Evolutionary conservation across 1,140 invertebrate species (phyloP).

Genomic region (Panonychus citri): DNA sequence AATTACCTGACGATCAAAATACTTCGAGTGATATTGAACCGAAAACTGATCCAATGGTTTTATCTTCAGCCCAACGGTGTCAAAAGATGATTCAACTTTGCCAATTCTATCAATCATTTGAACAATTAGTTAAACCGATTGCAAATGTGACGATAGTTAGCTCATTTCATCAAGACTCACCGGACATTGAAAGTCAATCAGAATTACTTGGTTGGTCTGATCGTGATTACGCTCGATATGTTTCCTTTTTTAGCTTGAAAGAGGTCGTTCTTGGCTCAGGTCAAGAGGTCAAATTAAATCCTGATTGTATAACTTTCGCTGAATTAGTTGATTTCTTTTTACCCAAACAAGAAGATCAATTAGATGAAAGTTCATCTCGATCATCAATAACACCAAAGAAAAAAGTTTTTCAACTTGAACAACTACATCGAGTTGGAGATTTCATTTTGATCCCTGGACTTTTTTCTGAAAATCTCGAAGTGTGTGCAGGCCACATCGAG

Average conservation of each 20-base stretch:
- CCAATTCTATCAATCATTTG: not conserved
- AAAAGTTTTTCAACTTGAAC: not conserved
- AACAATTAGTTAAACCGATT: not conserved
- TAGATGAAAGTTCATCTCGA: not conserved
- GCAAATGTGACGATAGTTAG: not conserved
- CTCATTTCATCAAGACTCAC: not conserved
- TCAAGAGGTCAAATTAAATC: not conserved
- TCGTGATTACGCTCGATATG: conserved; percentile 6
- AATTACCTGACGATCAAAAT: not conserved
- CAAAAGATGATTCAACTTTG: not conserved
- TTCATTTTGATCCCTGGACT: not conserved
- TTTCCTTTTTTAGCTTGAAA: conserved; percentile 7
- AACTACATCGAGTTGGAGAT: not conserved
- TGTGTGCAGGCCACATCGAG: not conserved
- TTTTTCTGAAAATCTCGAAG: not conserved
- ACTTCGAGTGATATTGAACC: not conserved
- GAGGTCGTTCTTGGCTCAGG: not conserved
- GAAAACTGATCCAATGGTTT: not conserved
- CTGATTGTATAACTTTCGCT: not conserved
- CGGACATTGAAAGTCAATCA: conserved; percentile 3
- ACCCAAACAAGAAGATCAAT: not conserved
- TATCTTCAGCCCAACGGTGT: not conserved
- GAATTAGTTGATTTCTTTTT: not conserved
- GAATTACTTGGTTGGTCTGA: conserved; percentile 1
- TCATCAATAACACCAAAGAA: not conserved